Evolutionary conservation across 2,113 vertebrate genomes (phyloP).

Genomic region (Ameiurus melas): DNA sequence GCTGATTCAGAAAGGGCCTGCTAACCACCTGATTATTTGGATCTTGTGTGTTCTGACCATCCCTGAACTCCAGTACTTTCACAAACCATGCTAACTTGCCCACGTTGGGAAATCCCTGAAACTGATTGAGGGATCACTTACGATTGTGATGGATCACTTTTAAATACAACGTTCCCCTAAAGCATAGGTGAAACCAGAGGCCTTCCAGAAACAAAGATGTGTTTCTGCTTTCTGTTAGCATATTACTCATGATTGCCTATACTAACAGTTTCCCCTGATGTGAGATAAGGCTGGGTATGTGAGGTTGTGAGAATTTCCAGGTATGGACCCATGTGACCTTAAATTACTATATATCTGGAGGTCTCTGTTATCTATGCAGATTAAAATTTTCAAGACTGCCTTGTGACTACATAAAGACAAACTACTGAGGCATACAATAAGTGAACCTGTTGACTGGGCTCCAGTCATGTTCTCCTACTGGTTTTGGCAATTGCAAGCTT

Average conservation of each 20-base stretch:
- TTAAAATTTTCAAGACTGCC: constrained; percentile 24
- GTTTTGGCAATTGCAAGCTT: constrained; percentile 58
- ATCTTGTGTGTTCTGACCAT: too few species aligned
- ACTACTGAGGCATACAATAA: neutral
- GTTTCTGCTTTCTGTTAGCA: neutral
- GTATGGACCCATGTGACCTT: constrained; percentile 13
- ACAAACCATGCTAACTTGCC: too few species aligned
- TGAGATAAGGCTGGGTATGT: neutral
- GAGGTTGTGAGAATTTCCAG: constrained; percentile 35
- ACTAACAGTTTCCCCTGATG: neutral
- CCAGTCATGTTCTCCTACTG: constrained; percentile 54
- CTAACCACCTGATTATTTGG: neutral
- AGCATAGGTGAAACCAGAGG: neutral
- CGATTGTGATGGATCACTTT: too few species aligned
- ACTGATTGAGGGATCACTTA: neutral
- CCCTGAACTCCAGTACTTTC: too few species aligned
- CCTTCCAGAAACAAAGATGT: neutral
- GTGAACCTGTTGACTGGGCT: constrained; percentile 14
- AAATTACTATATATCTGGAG: neutral
- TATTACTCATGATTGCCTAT: neutral
- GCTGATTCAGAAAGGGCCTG: neutral
- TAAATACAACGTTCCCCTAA: neutral
- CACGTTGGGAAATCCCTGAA: neutral
- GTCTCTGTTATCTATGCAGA: neutral
- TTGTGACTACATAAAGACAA: constrained; percentile 5